Conservation (phyloP, 1,140 invertebrate species). For the Cyphomyrmex costatus region DNA sequence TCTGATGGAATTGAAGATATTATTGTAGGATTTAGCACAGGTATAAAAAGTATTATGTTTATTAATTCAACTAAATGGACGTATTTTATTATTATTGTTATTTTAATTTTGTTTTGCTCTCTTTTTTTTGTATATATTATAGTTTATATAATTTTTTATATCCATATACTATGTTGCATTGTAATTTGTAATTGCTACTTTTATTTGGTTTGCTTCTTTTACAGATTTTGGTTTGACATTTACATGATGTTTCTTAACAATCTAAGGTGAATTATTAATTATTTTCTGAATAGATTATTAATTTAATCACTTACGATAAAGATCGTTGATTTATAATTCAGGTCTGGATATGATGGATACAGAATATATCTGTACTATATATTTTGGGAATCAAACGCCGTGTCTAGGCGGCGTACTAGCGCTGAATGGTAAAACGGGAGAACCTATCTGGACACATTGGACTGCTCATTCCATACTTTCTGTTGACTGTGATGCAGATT, state of each 20-base stretch:
- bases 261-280: conserved; percentile 65
- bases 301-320: neutral
- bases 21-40: conserved; percentile 93
- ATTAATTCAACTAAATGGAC: neutral
- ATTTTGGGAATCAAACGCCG: conserved; percentile 89
- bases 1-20: conserved; percentile 92
- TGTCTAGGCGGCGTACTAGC: conserved; percentile 93
- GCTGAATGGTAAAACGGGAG: conserved; percentile 91
- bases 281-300: neutral
- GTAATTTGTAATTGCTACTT: conserved; percentile 57
- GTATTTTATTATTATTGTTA: conserved; percentile 16
- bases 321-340: conserved; percentile 65
- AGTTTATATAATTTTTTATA: conserved; percentile 6
- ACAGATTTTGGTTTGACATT: conserved; percentile 65
- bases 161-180: conserved; percentile 8
- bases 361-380: conserved; percentile 89
- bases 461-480: conserved; percentile 91
- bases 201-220: conserved; percentile 64
- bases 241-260: conserved; percentile 57
- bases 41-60: conserved; percentile 82
- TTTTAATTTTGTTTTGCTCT: conserved; percentile 21
- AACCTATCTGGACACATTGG: conserved; percentile 93
- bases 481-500: conserved; percentile 91
- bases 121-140: conserved; percentile 10
- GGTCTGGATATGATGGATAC: conserved; percentile 81